These are phyloP conservation scores for Hedya salicella DNA, from an alignment of 2,888 invertebrate species.

Conservation along the genomic window DNA sequence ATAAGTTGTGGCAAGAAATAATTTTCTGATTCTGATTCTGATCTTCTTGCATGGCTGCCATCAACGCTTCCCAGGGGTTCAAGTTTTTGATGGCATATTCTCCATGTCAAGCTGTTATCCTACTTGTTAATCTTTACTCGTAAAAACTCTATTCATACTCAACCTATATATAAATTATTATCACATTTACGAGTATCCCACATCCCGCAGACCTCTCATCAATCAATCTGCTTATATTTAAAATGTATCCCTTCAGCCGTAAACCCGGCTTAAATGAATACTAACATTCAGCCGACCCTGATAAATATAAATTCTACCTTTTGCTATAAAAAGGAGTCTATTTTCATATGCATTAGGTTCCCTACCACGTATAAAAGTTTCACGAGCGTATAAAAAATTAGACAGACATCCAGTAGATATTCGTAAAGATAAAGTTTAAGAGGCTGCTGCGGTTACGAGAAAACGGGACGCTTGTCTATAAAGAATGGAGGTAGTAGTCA, in stretches of 20 bases:
- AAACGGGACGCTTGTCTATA: constrained; percentile 13
- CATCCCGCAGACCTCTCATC: neutral
- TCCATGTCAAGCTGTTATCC: no score
- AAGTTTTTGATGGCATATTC: no score
- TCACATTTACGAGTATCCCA: neutral
- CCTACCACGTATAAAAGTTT: constrained; percentile 6
- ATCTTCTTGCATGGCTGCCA: no score
- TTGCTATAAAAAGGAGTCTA: constrained; percentile 20
- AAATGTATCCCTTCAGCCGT: constrained; percentile 8
- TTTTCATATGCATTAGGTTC: constrained; percentile 21
- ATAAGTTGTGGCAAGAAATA: no score
- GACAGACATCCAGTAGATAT: constrained; percentile 17
- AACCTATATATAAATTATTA: neutral
- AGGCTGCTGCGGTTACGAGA: constrained; percentile 13
- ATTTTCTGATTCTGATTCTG: no score
- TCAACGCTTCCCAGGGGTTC: no score
- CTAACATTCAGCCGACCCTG: constrained; percentile 5
- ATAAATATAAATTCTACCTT: constrained; percentile 28
- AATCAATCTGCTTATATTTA: constrained; percentile 27
- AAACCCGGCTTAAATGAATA: constrained; percentile 28
- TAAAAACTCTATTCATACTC: neutral
- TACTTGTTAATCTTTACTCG: no score
- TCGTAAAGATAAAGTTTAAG: constrained; percentile 6
- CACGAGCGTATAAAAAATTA: constrained; percentile 25
- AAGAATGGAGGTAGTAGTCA: neutral